Conservation (phyloP, 2,113 vertebrate genomes). For the Telmatochromis sp. region DNA sequence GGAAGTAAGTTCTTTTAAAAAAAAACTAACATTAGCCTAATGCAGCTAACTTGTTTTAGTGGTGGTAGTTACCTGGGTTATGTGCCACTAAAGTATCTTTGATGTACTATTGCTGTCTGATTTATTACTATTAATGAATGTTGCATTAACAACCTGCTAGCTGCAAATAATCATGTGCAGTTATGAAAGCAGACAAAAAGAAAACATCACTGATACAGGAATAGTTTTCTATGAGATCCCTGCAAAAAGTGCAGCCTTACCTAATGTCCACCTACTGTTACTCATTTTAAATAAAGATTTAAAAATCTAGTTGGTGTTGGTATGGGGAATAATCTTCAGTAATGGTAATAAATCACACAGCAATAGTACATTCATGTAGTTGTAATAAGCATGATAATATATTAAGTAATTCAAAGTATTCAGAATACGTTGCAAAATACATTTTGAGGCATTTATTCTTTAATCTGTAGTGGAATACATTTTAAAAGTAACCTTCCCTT, state of each 20-base stretch:
- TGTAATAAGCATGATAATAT: fast-evolving
- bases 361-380: background rate
- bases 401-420: background rate
- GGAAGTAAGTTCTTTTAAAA: fast-evolving
- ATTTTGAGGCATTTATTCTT: background rate
- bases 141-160: background rate
- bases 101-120: background rate
- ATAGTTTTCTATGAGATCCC: fast-evolving
- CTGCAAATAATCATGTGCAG: background rate
- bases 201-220: background rate
- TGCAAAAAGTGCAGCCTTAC: background rate
- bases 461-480: background rate
- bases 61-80: background rate
- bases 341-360: background rate
- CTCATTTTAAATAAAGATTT: background rate
- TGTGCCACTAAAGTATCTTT: background rate
- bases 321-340: fast-evolving
- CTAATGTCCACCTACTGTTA: background rate
- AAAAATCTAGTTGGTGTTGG: fast-evolving
- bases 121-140: fast-evolving
- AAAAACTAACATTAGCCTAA: fast-evolving
- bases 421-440: background rate
- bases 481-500: background rate
- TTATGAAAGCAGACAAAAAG: background rate
- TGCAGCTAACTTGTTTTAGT: background rate